phyloP scores from a whole-genome alignment of 1,140 invertebrate species.

The Macrosteles quadrilineatus region DNA sequence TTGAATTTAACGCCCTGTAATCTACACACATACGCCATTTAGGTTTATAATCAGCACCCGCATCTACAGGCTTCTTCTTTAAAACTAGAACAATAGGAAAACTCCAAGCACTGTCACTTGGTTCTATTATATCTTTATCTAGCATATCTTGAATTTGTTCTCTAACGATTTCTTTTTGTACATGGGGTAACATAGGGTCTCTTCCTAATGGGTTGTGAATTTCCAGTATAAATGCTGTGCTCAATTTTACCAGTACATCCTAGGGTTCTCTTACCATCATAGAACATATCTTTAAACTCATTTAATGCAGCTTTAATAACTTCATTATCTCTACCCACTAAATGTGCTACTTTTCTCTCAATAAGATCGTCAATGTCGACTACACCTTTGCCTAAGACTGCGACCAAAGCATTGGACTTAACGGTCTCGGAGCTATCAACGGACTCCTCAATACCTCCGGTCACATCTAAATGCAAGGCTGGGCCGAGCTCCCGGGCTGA shows the following conservation, averaged over 20 bases:
- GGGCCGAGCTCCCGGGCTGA: neutral
- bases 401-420: neutral
- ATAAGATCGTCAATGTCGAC: no score
- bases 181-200: neutral
- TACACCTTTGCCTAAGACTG: neutral
- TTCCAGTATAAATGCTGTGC: no score
- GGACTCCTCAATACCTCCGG: neutral
- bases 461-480: neutral
- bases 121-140: no score
- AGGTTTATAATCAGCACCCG: neutral
- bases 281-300: no score
- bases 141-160: no score
- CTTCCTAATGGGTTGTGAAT: neutral
- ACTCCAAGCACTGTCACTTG: no score
- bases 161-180: no score
- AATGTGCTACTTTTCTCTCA: neutral
- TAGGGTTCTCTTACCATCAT: neutral
- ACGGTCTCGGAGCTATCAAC: neutral
- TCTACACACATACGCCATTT: no score
- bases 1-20: neutral
- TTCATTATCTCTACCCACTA: neutral
- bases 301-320: neutral
- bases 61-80: neutral
- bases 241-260: neutral
- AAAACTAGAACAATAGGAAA: neutral